Evolutionary conservation across 2,888 invertebrate species (phyloP), one percentile per base, ranked within the genome.

Genomic region (Cephalotes varians): DNA sequence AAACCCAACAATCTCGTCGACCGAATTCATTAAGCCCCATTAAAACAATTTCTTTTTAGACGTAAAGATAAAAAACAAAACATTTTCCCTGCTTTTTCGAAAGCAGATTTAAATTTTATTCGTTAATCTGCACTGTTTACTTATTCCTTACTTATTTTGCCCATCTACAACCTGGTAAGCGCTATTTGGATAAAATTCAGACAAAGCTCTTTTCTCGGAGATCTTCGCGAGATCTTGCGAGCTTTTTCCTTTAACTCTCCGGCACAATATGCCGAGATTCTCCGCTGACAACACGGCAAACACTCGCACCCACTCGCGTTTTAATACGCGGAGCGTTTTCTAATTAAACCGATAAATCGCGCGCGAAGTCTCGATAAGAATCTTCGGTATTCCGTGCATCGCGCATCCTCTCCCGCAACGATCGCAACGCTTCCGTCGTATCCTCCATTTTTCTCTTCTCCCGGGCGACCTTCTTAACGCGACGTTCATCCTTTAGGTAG

Each of bases 341-440:
- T 79, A 79, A 79, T 79, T 79, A 79, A 79, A 79, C 69, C 56
- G 34, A 56, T 79, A 79, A 79, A 79, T 79, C 69, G 69, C 34
- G 44, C 31, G 25, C 69, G 18, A 56, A 56, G 56, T 56, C 34
- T 40, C 69, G 69, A 79, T 79, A 79, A 79, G 56, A 79, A 79
- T 79, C 25, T n/a, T 58, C 69, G 77, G 56, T 25, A 79, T 69
- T 79, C 69, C 56, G 21, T 34, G n/a, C 58, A 60, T 10, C 28
- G 21, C 60, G 18, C 5, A 15, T 69, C 6, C 15, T 12, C 34
- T 40, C 21, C 40, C 65, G 25, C 64, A 21, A 44, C 64, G 64
- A 44, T 51, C 25, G 76, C 44, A 40, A 77, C 40, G 44, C 56
- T 77, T 56, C 76, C 34, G 54, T 54, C 54, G 65, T 31, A 31